These are phyloP conservation scores for Tragelaphus oryx DNA, from an alignment of 2,797 vertebrate species.

Conservation along the genomic window DNA sequence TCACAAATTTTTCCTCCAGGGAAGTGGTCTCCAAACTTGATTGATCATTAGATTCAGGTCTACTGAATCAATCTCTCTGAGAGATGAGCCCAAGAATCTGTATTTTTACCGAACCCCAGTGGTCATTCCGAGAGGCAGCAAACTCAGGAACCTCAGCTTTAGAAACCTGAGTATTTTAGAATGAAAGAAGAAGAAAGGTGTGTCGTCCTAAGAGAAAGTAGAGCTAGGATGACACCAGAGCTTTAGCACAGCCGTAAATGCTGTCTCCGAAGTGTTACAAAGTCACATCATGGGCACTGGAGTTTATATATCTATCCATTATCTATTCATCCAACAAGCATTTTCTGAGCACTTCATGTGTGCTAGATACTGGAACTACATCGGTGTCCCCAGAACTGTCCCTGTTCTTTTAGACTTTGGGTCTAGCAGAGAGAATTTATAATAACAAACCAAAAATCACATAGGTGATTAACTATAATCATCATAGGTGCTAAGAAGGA, in stretches of 20 bases:
- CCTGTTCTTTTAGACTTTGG: background rate
- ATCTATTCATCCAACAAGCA: background rate
- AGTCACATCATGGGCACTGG: background rate
- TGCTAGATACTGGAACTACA: background rate
- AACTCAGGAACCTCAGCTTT: background rate
- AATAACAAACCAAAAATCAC: background rate
- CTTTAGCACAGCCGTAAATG: rapidly evolving
- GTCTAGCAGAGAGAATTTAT: background rate
- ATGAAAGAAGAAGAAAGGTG: background rate
- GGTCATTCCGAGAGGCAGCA: background rate
- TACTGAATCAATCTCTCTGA: background rate
- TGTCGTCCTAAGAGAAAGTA: background rate
- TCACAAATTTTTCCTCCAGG: background rate
- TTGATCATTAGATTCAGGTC: background rate
- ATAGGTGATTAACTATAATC: background rate
- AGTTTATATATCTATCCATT: background rate
- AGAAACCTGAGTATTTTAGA: background rate
- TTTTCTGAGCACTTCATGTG: background rate
- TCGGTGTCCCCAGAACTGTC: background rate
- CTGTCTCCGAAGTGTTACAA: background rate
- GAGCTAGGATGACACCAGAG: background rate
- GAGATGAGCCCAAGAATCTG: background rate
- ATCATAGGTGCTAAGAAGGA: background rate
- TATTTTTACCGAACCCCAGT: background rate
- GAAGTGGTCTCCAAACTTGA: background rate